Conservation (phyloP, 2,888 invertebrate species). For the Acanthococcus lagerstroemiae region DNA sequence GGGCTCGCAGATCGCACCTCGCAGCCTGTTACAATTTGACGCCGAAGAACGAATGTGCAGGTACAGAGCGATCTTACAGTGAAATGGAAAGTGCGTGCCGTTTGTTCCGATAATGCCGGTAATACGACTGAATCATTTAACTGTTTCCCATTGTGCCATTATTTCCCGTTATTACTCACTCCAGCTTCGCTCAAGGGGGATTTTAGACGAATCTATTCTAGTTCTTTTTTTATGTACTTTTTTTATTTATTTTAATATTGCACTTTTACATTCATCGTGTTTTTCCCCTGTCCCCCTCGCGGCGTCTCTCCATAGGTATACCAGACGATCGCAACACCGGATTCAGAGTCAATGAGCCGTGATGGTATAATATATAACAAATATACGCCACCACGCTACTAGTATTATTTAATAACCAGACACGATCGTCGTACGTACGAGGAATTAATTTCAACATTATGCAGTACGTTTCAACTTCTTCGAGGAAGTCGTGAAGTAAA, state of each 20-base stretch:
- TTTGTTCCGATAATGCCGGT: conserved; percentile 17
- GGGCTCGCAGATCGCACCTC: conserved; percentile 1
- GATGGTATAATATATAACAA: neutral
- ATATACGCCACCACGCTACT: too few species aligned
- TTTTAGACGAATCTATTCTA: conserved; percentile 18
- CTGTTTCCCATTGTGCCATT: conserved; percentile 27
- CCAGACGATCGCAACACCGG: neutral
- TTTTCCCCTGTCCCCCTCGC: too few species aligned
- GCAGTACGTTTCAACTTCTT: too few species aligned
- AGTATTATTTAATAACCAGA: neutral
- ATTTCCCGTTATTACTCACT: conserved; percentile 23
- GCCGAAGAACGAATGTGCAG: conserved; percentile 1
- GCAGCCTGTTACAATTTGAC: conserved; percentile 8
- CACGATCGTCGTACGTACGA: neutral
- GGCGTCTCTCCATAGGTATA: too few species aligned
- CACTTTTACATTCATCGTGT: too few species aligned
- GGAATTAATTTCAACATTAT: neutral
- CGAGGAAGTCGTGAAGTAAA: too few species aligned
- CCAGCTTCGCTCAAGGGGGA: conserved; percentile 6
- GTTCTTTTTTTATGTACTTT: conserved; percentile 14
- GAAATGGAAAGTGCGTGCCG: conserved; percentile 28
- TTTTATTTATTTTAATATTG: too few species aligned
- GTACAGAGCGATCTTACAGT: conserved; percentile 8
- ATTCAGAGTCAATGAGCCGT: conserved; percentile 14
- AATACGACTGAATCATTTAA: conserved; percentile 26